These are phyloP conservation scores for Agonopterix arenella DNA, from an alignment of 2,888 invertebrate genomes.

Conservation along the genomic window DNA sequence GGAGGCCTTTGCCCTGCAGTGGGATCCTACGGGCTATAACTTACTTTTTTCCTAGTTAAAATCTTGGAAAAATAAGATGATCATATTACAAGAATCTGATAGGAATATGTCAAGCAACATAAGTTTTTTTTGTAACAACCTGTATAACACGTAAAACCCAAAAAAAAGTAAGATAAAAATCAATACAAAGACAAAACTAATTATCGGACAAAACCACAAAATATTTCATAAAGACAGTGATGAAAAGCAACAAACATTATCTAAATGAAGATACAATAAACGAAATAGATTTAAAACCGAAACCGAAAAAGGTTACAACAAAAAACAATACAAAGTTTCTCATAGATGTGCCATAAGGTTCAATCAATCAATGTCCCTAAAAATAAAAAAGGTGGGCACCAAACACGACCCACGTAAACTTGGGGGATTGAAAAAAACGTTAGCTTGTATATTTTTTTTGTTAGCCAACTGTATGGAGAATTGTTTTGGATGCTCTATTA, in stretches of 20 bases:
- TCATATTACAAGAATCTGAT: too few species aligned
- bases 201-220: constrained; percentile 4
- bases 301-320: constrained; percentile 36
- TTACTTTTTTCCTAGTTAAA: not conserved
- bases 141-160: not conserved
- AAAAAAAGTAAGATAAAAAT: not conserved
- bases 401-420: constrained; percentile 70
- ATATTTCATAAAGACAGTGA: constrained; percentile 16
- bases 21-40: too few species aligned
- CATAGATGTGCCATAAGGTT: constrained; percentile 67
- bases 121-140: too few species aligned
- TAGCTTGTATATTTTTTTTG: constrained; percentile 55
- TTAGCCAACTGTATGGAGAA: constrained; percentile 41
- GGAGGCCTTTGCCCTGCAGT: too few species aligned
- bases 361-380: constrained; percentile 74
- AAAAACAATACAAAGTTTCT: constrained; percentile 66
- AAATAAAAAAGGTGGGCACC: constrained; percentile 61
- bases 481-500: constrained; percentile 56
- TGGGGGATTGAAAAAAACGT: constrained; percentile 52
- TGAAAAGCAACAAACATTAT: constrained; percentile 37
- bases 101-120: not conserved
- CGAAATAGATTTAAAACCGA: constrained; percentile 33
- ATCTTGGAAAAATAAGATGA: not conserved
- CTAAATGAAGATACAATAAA: constrained; percentile 71
- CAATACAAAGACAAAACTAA: constrained; percentile 2